Evolutionary conservation across 2,113 vertebrate species (phyloP).

Genomic region (Dipodomys merriami): DNA sequence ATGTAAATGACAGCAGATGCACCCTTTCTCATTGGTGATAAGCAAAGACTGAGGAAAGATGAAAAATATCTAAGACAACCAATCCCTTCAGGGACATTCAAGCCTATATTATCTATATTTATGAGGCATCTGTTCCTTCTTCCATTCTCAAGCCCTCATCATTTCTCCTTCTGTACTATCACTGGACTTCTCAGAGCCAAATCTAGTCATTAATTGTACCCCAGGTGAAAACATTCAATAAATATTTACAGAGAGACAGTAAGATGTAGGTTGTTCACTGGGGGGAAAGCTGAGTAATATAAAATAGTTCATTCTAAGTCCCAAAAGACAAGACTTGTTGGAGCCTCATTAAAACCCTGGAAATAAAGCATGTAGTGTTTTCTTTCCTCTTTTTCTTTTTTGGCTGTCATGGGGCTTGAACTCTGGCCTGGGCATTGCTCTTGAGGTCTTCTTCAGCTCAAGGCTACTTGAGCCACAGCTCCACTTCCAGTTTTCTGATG

Average conservation of each 20-base stretch:
- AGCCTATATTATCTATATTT: background rate
- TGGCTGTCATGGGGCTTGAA: no score
- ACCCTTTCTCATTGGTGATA: background rate
- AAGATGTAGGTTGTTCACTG: background rate
- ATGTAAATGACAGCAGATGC: background rate
- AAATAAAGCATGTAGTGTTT: background rate
- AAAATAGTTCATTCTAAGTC: background rate
- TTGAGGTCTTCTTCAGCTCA: no score
- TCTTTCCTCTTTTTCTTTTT: no score
- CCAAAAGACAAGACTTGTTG: background rate
- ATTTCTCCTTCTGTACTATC: background rate
- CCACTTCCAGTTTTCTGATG: no score
- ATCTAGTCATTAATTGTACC: background rate
- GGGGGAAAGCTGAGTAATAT: background rate
- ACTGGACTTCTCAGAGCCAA: background rate
- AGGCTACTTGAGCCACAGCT: no score
- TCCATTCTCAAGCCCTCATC: background rate
- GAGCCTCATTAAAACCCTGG: background rate
- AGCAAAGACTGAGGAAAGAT: background rate
- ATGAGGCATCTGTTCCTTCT: fast-evolving
- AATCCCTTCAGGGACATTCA: background rate
- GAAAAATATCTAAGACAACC: background rate
- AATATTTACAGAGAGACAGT: background rate
- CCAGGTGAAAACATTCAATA: background rate
- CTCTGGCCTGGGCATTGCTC: no score